phyloP scores from a whole-genome alignment of 2,888 invertebrate genomes.

The Rosalia funebris region DNA sequence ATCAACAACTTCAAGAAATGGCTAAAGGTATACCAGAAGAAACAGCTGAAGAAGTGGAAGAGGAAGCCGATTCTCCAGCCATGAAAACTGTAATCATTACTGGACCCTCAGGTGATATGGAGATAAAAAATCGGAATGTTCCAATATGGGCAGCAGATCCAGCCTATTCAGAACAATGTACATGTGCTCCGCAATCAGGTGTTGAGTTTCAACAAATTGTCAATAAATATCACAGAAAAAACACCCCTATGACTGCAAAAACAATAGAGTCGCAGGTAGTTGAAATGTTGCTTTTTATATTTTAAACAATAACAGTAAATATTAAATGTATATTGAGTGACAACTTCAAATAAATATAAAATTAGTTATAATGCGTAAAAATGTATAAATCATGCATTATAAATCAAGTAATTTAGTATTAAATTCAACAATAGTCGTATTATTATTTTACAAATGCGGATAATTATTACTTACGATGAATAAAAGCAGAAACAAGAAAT shows the following conservation, averaged over 20 bases:
- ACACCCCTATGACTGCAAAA: conserved; percentile 7
- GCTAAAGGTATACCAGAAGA: conserved; percentile 60
- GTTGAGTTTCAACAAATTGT: conserved; percentile 57
- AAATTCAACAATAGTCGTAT: too few species aligned
- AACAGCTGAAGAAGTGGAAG: conserved; percentile 51
- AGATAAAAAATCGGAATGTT: conserved; percentile 46
- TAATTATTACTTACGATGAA: too few species aligned
- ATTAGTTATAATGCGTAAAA: too few species aligned
- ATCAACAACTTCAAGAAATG: conserved; percentile 60
- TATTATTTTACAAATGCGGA: too few species aligned
- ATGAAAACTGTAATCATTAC: conserved; percentile 47
- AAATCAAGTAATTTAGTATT: too few species aligned
- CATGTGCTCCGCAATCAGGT: conserved; percentile 55
- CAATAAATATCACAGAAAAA: conserved; percentile 46
- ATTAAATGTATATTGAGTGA: too few species aligned
- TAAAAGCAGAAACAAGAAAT: too few species aligned
- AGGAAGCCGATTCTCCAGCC: conserved; percentile 44
- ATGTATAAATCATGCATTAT: too few species aligned
- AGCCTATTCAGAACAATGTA: conserved; percentile 52
- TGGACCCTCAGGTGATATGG: conserved; percentile 55
- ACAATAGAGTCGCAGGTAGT: not conserved
- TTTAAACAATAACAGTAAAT: too few species aligned
- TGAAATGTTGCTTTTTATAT: too few species aligned
- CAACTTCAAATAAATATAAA: too few species aligned
- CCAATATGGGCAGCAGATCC: conserved; percentile 48